A percentile compares a stretch with the other conserved stretches of the same genome.
Evolutionary conservation across 2,113 vertebrate genomes (phyloP).

Genomic region (Tapirus terrestris): DNA sequence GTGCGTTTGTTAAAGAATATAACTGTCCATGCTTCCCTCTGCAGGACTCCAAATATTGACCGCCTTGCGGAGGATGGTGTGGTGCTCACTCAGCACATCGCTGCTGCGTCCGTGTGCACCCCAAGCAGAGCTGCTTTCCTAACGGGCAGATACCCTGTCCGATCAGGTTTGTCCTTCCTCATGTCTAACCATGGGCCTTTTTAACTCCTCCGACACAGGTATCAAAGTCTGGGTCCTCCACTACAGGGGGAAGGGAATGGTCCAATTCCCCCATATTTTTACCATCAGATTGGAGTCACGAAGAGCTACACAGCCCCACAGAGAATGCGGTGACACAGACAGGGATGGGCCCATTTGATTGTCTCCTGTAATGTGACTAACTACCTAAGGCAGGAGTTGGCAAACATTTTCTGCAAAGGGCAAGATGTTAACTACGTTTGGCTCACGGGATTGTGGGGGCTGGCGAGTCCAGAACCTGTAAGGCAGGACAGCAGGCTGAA

Average conservation of each 20-base stretch:
- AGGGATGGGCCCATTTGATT: too few species aligned
- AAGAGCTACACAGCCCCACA: too few species aligned
- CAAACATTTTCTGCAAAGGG: background rate
- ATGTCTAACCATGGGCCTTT: fast-evolving
- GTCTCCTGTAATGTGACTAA: fast-evolving
- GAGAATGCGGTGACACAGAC: background rate
- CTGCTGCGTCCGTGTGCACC: constrained; percentile 90
- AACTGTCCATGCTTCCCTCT: background rate
- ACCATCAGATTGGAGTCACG: background rate
- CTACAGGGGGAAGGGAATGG: fast-evolving
- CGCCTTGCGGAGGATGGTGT: constrained; percentile 90
- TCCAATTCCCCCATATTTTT: too few species aligned
- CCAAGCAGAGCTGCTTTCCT: constrained; percentile 95
- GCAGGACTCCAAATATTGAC: constrained; percentile 94
- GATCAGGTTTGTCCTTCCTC: constrained; percentile 87
- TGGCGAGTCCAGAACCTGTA: background rate
- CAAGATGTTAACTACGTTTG: too few species aligned
- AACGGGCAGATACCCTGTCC: constrained; percentile 92
- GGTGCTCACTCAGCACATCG: constrained; percentile 91
- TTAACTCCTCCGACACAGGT: fast-evolving
- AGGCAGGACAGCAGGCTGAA: background rate
- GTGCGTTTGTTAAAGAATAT: fast-evolving
- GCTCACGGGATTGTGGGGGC: too few species aligned
- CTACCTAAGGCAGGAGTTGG: too few species aligned
- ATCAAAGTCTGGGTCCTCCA: fast-evolving